Evolutionary conservation across 2,888 invertebrate species (phyloP).

Genomic region (Himalopsyche anomala): DNA sequence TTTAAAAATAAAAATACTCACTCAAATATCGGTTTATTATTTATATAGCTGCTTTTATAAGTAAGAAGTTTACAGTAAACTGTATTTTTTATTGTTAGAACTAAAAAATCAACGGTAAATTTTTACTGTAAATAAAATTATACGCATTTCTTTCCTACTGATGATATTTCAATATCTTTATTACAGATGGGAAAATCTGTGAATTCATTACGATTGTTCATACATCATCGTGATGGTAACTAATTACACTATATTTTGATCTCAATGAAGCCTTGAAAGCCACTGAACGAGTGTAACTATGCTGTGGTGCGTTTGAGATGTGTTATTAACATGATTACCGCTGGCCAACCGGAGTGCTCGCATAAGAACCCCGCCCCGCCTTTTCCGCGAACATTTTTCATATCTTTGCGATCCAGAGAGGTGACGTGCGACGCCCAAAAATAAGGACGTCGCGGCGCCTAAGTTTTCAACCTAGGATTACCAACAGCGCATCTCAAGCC

Average conservation of each 20-base stretch:
- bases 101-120: too few relatives aligned
- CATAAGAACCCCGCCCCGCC: slow-evolving; percentile 26
- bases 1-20: too few relatives aligned
- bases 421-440: slow-evolving; percentile 18
- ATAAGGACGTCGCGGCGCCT: not conserved
- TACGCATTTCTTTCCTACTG: too few relatives aligned
- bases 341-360: slow-evolving; percentile 16
- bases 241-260: slow-evolving; percentile 25
- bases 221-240: not conserved
- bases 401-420: slow-evolving; percentile 8
- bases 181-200: not conserved
- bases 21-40: too few relatives aligned
- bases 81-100: too few relatives aligned
- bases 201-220: not conserved
- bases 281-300: not conserved
- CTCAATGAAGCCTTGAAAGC: slow-evolving; percentile 11
- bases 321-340: slow-evolving; percentile 44
- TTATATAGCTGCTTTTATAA: too few relatives aligned
- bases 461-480: not conserved
- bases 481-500: not conserved
- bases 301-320: slow-evolving; percentile 14
- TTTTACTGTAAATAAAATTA: too few relatives aligned
- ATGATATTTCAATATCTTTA: not conserved
- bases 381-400: slow-evolving; percentile 42
- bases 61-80: too few relatives aligned